A percentile compares a stretch with the other conserved stretches of the same genome.
These are phyloP conservation scores for Sciurus vulgaris DNA, from an alignment of 2,797 vertebrate species.

Conservation along the genomic window DNA sequence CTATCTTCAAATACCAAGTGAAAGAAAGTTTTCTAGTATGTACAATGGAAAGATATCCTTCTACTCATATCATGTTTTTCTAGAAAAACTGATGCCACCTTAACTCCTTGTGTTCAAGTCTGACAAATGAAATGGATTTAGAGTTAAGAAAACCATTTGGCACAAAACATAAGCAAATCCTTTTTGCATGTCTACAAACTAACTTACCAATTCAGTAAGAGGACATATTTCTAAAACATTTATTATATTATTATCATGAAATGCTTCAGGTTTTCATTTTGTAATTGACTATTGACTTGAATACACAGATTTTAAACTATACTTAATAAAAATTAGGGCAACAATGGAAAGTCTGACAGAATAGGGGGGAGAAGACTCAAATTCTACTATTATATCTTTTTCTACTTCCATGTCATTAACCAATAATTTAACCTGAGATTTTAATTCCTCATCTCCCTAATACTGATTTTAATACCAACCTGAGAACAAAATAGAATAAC, in stretches of 20 bases:
- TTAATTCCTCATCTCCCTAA: neutral
- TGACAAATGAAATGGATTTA: conserved; percentile 18
- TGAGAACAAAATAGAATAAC: neutral
- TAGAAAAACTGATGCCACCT: neutral
- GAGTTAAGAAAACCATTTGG: neutral
- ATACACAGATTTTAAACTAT: neutral
- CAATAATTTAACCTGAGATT: neutral
- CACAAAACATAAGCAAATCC: neutral
- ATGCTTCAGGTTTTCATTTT: conserved; percentile 10
- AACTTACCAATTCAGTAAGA: neutral
- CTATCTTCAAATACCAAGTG: conserved; percentile 1
- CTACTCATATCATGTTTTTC: neutral
- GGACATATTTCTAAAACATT: neutral
- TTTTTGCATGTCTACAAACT: neutral
- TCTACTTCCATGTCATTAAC: neutral
- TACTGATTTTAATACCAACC: neutral
- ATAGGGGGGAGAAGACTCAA: neutral
- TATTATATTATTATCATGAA: neutral
- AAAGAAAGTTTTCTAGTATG: conserved; percentile 30
- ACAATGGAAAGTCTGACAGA: neutral
- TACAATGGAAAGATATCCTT: neutral
- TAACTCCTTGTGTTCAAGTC: neutral
- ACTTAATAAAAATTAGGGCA: neutral
- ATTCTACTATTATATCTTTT: neutral
- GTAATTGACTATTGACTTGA: neutral